Conservation (phyloP, 2,888 invertebrate species). For the Aricia artaxerxes region DNA sequence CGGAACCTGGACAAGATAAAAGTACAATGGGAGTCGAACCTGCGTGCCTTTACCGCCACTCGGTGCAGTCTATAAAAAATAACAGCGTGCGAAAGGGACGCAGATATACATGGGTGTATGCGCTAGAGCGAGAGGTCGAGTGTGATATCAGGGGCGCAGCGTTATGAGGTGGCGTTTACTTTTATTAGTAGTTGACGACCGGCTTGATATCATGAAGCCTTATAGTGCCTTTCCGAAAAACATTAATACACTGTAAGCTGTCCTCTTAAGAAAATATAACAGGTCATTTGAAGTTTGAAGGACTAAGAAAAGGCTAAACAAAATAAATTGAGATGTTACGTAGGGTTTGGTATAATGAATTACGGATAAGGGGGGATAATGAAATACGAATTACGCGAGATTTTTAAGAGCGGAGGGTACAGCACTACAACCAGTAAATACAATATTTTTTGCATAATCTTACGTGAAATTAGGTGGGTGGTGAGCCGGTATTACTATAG, state of each 20-base stretch:
- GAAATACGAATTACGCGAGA: too few species aligned
- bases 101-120: not conserved
- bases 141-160: conserved; percentile 13
- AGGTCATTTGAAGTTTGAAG: too few species aligned
- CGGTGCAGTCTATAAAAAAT: conserved; percentile 42
- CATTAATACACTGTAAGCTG: not conserved
- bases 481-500: too few species aligned
- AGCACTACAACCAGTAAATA: too few species aligned
- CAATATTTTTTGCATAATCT: too few species aligned
- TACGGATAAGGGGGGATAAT: too few species aligned
- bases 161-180: conserved; percentile 23
- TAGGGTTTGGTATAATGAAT: too few species aligned
- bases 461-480: too few species aligned
- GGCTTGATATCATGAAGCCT: not conserved
- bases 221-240: not conserved
- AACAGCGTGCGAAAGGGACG: conserved; percentile 38
- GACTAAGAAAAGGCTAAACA: too few species aligned
- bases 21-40: conserved; percentile 15
- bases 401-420: too few species aligned
- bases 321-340: too few species aligned
- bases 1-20: conserved; percentile 19
- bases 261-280: not conserved
- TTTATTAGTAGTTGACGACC: conserved; percentile 3
- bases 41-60: conserved; percentile 27
- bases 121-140: not conserved